These are phyloP conservation scores for Nanorana parkeri DNA, from an alignment of 2,113 vertebrate species.

Conservation along the genomic window DNA sequence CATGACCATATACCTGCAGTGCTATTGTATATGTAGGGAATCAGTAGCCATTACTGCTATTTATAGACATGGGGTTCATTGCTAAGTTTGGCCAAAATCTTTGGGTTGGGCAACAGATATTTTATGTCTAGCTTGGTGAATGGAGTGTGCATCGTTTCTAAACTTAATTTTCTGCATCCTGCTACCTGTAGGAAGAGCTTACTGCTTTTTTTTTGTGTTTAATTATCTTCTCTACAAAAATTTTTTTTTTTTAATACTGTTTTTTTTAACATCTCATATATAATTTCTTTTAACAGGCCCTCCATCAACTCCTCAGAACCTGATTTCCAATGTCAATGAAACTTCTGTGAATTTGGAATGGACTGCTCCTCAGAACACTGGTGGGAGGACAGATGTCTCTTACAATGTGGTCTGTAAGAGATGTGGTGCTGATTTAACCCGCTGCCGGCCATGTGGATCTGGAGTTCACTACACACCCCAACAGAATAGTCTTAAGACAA, in stretches of 20 bases:
- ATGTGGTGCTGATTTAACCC: slow-evolving; percentile 80
- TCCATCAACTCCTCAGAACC: slow-evolving; percentile 89
- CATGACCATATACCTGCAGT: too few species aligned
- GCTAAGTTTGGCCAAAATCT: too few species aligned
- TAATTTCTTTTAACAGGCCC: slow-evolving; percentile 76
- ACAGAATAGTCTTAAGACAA: slow-evolving; percentile 86
- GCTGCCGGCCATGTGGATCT: slow-evolving; percentile 89
- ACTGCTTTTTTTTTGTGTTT: background rate
- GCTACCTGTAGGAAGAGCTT: background rate
- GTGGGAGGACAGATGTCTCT: slow-evolving; percentile 90
- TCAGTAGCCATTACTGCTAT: too few species aligned
- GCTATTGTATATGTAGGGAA: too few species aligned
- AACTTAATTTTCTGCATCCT: background rate
- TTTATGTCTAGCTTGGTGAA: background rate
- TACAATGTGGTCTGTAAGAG: slow-evolving; percentile 94
- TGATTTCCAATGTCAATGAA: slow-evolving; percentile 98
- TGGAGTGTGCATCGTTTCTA: background rate
- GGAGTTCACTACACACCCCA: slow-evolving; percentile 93
- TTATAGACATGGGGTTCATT: too few species aligned
- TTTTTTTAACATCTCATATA: background rate
- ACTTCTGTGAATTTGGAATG: slow-evolving; percentile 97
- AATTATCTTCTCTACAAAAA: background rate
- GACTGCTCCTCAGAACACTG: slow-evolving; percentile 86
- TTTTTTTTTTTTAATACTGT: background rate
- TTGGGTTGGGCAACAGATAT: too few species aligned